These are phyloP conservation scores for Dryobota labecula DNA, from an alignment of 2,888 invertebrate species.

Conservation along the genomic window DNA sequence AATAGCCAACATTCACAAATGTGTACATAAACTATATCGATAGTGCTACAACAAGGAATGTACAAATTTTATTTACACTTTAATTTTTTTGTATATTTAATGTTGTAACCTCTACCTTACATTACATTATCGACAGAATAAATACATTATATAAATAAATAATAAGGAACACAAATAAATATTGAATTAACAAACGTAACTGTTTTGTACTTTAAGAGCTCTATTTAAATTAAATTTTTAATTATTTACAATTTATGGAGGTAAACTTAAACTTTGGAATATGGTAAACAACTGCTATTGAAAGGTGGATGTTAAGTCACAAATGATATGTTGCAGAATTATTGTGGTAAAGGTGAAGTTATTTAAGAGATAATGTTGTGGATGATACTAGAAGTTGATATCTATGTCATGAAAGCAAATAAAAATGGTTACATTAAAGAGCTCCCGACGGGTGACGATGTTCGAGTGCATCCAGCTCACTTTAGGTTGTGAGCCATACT, in stretches of 20 bases:
- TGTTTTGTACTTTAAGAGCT: constrained; percentile 69
- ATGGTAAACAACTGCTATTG: not conserved
- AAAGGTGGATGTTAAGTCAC: constrained; percentile 27
- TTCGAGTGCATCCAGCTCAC: constrained; percentile 4
- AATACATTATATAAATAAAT: constrained; percentile 43
- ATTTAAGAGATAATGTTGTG: not conserved
- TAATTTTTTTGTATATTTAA: constrained; percentile 30
- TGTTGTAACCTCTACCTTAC: constrained; percentile 31
- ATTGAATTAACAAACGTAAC: constrained; percentile 52
- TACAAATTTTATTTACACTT: constrained; percentile 46
- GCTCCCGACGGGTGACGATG: no score
- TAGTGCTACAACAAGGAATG: constrained; percentile 46
- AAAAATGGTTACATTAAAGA: not conserved
- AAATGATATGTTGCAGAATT: not conserved
- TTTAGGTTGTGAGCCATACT: not conserved
- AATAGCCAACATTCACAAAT: constrained; percentile 21
- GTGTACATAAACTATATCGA: constrained; percentile 27
- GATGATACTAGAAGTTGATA: not conserved
- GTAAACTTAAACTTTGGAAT: constrained; percentile 48
- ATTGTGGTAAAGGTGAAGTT: not conserved
- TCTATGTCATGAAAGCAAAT: not conserved
- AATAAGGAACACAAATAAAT: constrained; percentile 37
- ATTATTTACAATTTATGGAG: constrained; percentile 48
- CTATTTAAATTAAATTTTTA: constrained; percentile 46
- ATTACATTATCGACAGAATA: constrained; percentile 41